phyloP scores from a whole-genome alignment of 2,113 vertebrate genomes.

The Hiodon alosoides region DNA sequence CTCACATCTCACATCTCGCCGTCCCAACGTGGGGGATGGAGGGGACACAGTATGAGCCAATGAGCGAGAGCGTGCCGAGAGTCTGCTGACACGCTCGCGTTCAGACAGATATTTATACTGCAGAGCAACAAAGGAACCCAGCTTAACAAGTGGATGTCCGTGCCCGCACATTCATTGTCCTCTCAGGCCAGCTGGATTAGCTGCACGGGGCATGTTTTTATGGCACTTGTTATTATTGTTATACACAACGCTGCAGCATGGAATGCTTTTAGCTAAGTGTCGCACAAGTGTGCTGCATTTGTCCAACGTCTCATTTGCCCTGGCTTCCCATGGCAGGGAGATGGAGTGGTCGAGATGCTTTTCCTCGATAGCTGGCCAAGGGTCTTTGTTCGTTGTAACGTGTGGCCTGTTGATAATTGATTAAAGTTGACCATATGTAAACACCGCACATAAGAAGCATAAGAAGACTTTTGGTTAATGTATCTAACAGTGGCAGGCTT shows the following conservation, averaged over 20 bases:
- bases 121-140: no score
- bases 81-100: no score
- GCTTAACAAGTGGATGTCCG: no score
- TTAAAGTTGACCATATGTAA: slow-evolving; percentile 14
- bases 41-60: no score
- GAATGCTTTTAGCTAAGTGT: slow-evolving; percentile 23
- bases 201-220: neutral
- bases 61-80: no score
- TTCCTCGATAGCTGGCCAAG: slow-evolving; percentile 4
- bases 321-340: neutral
- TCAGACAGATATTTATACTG: neutral
- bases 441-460: slow-evolving; percentile 12
- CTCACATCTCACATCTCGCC: no score
- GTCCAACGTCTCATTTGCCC: neutral
- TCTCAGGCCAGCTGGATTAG: neutral
- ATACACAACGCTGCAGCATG: neutral
- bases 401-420: neutral
- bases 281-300: neutral
- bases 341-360: neutral
- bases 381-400: neutral
- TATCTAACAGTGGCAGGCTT: neutral
- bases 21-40: no score
- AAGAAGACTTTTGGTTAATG: slow-evolving; percentile 11
- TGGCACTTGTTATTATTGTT: slow-evolving; percentile 2
- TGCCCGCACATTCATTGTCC: neutral